phyloP scores from a whole-genome alignment of 2,888 invertebrate species.

The Pterostichus madidus region DNA sequence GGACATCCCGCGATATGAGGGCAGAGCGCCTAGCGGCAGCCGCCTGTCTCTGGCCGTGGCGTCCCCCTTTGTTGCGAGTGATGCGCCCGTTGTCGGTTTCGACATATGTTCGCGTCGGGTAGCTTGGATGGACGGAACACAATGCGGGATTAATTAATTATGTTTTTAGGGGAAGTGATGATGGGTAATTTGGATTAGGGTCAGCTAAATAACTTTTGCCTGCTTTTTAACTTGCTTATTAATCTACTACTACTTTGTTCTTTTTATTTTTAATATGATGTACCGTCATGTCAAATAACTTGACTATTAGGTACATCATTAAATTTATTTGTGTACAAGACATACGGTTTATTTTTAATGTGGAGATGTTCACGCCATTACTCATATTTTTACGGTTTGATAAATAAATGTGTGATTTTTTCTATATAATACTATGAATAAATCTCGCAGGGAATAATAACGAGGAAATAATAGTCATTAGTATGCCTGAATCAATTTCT shows the following conservation, averaged over 20 bases:
- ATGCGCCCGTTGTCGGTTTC: not conserved
- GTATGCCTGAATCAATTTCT: too few species aligned
- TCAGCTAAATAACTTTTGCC: not conserved
- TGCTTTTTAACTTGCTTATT: not conserved
- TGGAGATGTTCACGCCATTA: too few species aligned
- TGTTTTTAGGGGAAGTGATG: constrained; percentile 1
- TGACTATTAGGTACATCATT: too few species aligned
- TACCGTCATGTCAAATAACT: too few species aligned
- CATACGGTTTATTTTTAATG: too few species aligned
- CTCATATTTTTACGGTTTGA: too few species aligned
- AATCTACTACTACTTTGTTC: not conserved
- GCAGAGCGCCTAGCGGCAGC: not conserved
- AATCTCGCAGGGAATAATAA: too few species aligned
- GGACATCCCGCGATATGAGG: constrained; percentile 1
- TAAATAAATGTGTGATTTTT: too few species aligned
- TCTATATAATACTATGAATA: too few species aligned
- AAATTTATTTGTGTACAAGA: too few species aligned
- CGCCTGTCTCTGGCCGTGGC: not conserved
- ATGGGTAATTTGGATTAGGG: constrained; percentile 11
- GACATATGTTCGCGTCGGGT: constrained; percentile 9
- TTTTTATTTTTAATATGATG: too few species aligned
- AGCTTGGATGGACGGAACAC: not conserved
- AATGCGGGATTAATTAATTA: constrained; percentile 23
- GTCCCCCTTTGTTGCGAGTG: not conserved
- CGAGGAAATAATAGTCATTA: too few species aligned